phyloP scores from a whole-genome alignment of 2,797 vertebrate species.

The Intellagama lesueurii region DNA sequence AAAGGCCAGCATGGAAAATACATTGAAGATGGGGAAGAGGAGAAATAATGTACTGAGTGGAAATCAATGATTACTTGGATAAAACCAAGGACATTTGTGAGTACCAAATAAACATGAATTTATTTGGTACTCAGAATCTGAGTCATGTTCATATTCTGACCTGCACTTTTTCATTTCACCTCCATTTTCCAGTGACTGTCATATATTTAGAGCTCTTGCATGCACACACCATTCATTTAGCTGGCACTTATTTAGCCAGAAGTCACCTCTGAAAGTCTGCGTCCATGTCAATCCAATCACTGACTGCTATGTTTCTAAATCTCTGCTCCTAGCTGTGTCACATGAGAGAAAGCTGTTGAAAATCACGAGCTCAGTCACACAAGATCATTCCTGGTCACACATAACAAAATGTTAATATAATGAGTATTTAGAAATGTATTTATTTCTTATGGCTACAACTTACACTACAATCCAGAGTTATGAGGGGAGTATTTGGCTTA shows the following conservation, averaged over 20 bases:
- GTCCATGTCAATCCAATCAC: neutral
- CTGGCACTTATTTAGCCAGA: neutral
- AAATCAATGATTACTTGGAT: no score
- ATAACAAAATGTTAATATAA: conserved; percentile 20
- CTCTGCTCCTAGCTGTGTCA: neutral
- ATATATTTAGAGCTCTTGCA: neutral
- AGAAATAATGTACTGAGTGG: no score
- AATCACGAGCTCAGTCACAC: neutral
- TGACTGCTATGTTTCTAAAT: neutral
- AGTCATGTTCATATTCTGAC: neutral
- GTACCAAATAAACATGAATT: no score
- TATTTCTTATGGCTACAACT: conserved; percentile 24
- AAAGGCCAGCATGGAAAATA: no score
- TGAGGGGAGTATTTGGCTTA: neutral
- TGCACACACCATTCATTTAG: neutral
- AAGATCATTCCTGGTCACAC: conserved; percentile 6
- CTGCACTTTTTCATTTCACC: neutral
- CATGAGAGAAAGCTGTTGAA: neutral
- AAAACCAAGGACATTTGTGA: no score
- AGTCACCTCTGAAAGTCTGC: neutral
- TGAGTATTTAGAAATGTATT: conserved; percentile 27
- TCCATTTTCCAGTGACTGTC: neutral
- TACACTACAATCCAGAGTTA: conserved; percentile 21
- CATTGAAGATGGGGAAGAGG: no score
- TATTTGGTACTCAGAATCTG: neutral